Conservation (phyloP, 1,140 invertebrate genomes). For the Drosophila kepulauana region DNA sequence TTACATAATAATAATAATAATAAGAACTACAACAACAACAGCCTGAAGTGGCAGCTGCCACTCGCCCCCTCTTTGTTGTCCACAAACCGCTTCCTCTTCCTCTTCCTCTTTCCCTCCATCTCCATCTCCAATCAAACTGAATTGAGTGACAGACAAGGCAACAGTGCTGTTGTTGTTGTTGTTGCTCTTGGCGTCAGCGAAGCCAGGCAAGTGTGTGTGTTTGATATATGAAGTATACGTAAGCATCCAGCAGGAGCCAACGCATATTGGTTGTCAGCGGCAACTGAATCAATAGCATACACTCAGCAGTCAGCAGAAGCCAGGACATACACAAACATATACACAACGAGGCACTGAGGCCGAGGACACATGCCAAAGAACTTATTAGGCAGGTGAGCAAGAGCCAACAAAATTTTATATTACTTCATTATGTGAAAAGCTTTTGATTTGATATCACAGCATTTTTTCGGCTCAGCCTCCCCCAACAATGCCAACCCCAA, state of each 20-base stretch:
- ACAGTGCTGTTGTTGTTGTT: constrained; percentile 15
- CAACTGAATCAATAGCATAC: constrained; percentile 72
- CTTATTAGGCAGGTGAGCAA: constrained; percentile 65
- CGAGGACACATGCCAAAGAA: background rate
- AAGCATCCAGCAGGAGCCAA: constrained; percentile 63
- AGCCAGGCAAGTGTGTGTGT: constrained; percentile 62
- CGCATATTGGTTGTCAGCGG: constrained; percentile 70
- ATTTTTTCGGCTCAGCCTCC: constrained; percentile 34
- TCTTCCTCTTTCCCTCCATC: background rate
- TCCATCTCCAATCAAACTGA: constrained; percentile 15
- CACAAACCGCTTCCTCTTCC: too few relatives aligned
- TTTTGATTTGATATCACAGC: constrained; percentile 75
- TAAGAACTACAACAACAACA: constrained; percentile 47
- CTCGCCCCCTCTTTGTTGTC: background rate
- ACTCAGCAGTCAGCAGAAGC: constrained; percentile 7
- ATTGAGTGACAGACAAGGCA: constrained; percentile 52
- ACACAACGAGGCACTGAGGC: background rate
- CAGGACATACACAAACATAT: background rate
- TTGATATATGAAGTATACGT: constrained; percentile 40
- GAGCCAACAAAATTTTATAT: constrained; percentile 64
- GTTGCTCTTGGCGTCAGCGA: constrained; percentile 59
- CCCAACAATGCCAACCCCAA: background rate
- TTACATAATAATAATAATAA: constrained; percentile 79
- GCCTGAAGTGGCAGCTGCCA: constrained; percentile 36
- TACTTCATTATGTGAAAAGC: constrained; percentile 71